Evolutionary conservation across 2,113 vertebrate species (phyloP).

Genomic region (Tetraodon nigroviridis): DNA sequence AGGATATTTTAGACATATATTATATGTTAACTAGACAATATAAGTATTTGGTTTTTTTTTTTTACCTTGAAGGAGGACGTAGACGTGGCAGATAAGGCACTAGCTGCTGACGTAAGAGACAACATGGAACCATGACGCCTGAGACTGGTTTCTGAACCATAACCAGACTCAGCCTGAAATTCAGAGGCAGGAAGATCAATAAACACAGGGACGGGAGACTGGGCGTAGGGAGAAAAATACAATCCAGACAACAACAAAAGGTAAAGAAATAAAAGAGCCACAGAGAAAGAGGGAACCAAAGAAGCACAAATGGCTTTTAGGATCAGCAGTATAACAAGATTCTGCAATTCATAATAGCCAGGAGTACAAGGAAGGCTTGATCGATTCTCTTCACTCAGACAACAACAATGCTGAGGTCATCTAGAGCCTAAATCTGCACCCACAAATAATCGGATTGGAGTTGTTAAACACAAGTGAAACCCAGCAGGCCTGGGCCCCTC

Average conservation of each 20-base stretch:
- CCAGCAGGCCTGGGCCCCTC: background rate
- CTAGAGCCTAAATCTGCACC: conserved; percentile 32
- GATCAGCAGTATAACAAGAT: conserved; percentile 6
- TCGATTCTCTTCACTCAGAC: conserved; percentile 8
- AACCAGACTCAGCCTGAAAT: conserved; percentile 85
- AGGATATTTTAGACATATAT: too few relatives aligned
- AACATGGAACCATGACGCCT: conserved; percentile 96
- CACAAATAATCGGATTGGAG: conserved; percentile 8
- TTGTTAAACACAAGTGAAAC: conserved; percentile 4
- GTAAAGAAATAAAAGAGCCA: too few relatives aligned
- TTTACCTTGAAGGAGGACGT: conserved; percentile 96
- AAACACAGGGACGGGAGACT: background rate
- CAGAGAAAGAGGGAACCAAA: background rate
- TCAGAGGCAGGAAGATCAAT: background rate
- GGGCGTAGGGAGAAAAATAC: background rate
- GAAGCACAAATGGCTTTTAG: conserved; percentile 7
- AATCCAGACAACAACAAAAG: too few relatives aligned
- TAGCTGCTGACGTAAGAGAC: conserved; percentile 93
- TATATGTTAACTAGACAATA: too few relatives aligned
- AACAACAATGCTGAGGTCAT: conserved; percentile 25
- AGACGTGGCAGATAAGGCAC: conserved; percentile 93
- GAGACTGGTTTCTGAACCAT: conserved; percentile 93
- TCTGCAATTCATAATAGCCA: conserved; percentile 10
- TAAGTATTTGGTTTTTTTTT: conserved; percentile 2
- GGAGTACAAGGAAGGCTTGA: background rate